Conservation (phyloP, 2,113 vertebrate species). For the Helogale parvula region DNA sequence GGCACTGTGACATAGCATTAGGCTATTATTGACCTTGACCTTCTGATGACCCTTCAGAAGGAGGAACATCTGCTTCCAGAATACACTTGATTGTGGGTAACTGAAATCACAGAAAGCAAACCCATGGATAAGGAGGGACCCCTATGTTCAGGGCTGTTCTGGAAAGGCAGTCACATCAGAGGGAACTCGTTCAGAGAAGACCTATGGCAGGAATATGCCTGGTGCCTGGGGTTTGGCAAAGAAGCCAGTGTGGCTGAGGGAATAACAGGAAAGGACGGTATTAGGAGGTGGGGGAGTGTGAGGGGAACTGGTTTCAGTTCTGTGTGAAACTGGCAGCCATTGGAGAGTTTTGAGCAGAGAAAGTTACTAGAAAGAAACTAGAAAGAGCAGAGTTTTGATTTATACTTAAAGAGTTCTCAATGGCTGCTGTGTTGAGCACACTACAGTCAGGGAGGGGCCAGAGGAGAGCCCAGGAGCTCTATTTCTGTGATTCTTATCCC, state of each 20-base stretch:
- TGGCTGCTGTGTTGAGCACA: neutral
- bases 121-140: neutral
- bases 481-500: neutral
- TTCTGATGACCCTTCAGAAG: neutral
- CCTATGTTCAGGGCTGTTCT: neutral
- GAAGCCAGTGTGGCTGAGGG: neutral
- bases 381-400: neutral
- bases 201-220: neutral
- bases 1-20: neutral
- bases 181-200: neutral
- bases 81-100: neutral
- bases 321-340: neutral
- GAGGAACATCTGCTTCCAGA: neutral
- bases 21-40: neutral
- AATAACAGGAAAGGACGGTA: neutral
- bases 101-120: neutral
- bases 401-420: neutral
- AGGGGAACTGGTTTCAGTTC: neutral
- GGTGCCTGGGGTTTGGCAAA: neutral
- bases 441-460: neutral
- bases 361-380: neutral
- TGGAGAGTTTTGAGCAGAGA: neutral
- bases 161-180: neutral
- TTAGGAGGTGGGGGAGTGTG: neutral
- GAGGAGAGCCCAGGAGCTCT: too few species aligned